A percentile compares a stretch with the other conserved stretches of the same genome.
Conservation (phyloP, 2,113 vertebrate genomes). For the Bungarus multicinctus region DNA sequence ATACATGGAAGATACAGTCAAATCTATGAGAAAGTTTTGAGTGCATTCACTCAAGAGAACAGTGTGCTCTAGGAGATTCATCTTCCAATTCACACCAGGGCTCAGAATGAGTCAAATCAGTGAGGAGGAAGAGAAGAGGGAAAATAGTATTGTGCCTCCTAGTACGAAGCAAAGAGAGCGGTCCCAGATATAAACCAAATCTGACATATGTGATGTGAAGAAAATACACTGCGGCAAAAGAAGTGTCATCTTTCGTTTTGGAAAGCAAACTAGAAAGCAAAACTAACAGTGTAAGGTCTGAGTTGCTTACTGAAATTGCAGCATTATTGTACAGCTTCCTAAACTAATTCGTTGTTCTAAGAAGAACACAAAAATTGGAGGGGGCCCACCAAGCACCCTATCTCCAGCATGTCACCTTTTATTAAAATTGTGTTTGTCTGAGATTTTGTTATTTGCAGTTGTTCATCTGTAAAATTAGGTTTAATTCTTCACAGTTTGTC, state of each 20-base stretch:
- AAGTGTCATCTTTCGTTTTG: constrained; percentile 59
- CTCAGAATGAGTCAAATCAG: constrained; percentile 21
- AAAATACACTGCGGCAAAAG: constrained; percentile 51
- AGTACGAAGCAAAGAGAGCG: constrained; percentile 19
- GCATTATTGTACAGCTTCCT: constrained; percentile 48
- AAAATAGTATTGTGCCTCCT: constrained; percentile 4
- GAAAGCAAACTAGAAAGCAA: constrained; percentile 59
- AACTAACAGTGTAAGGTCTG: constrained; percentile 46
- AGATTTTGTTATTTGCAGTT: constrained; percentile 73
- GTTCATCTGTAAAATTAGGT: constrained; percentile 76
- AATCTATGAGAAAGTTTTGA: neutral
- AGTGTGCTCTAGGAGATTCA: neutral
- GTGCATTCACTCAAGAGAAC: neutral
- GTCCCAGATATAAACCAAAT: constrained; percentile 49
- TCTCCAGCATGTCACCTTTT: constrained; percentile 69
- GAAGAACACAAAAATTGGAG: constrained; percentile 50
- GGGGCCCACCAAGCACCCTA: constrained; percentile 12
- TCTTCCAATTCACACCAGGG: neutral
- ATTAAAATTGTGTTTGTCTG: constrained; percentile 71
- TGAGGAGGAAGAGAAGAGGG: neutral
- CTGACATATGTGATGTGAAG: constrained; percentile 51
- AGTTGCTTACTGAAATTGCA: constrained; percentile 48
- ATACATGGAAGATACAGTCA: neutral
- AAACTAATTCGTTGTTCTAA: constrained; percentile 62
- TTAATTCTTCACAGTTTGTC: constrained; percentile 76